Conservation (phyloP, 2,113 vertebrate species). For the Phasianus colchicus region DNA sequence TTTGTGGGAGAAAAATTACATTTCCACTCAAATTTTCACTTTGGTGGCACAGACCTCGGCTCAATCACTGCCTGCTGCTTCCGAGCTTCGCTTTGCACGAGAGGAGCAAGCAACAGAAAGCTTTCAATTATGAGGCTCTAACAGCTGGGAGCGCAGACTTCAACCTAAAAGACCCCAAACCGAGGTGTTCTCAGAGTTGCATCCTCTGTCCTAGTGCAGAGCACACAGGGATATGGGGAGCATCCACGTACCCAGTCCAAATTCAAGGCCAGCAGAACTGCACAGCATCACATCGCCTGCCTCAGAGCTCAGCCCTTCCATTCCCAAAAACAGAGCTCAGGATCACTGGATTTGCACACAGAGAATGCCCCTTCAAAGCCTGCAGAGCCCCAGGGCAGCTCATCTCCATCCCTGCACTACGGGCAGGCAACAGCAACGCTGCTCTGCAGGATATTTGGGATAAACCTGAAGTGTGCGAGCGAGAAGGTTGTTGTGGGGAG, state of each 20-base stretch:
- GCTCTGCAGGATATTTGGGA: not conserved
- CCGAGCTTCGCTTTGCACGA: conserved; percentile 19
- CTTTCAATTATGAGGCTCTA: conserved; percentile 55
- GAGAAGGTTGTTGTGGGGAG: not conserved
- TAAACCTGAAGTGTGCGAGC: not conserved
- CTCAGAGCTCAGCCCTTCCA: rapidly evolving
- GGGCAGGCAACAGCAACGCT: no score
- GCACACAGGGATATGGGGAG: rapidly evolving
- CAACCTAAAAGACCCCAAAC: not conserved
- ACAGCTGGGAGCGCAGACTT: not conserved
- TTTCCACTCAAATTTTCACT: conserved; percentile 61
- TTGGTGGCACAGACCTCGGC: not conserved
- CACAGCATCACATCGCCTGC: not conserved
- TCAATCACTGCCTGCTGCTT: conserved; percentile 71
- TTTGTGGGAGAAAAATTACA: not conserved
- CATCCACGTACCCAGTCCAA: rapidly evolving
- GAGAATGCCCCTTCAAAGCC: rapidly evolving
- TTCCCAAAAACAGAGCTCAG: not conserved
- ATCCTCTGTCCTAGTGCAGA: rapidly evolving
- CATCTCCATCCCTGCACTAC: no score
- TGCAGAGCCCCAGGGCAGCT: not conserved
- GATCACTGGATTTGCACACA: rapidly evolving
- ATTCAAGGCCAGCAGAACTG: not conserved
- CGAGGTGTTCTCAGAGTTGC: not conserved
- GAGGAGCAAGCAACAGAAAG: not conserved